These are phyloP conservation scores for Dipodomys stephensi DNA, from an alignment of 2,113 vertebrate species.

Conservation along the genomic window DNA sequence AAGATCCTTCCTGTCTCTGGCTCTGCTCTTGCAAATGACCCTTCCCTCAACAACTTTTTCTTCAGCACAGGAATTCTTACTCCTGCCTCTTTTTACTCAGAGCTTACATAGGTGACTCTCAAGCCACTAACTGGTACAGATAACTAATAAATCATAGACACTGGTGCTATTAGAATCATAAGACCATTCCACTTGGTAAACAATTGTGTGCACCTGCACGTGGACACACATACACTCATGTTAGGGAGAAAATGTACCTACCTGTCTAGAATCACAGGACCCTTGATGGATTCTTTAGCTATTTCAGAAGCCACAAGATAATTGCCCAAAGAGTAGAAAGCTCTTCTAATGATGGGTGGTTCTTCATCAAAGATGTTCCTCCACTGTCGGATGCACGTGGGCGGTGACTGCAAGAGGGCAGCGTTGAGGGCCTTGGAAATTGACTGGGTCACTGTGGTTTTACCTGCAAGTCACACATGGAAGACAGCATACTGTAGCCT, in stretches of 20 bases:
- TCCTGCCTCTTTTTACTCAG: no score
- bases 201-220: accelerated
- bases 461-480: slow-evolving; percentile 87
- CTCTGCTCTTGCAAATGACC: no score
- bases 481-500: not conserved
- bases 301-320: slow-evolving; percentile 94
- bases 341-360: slow-evolving; percentile 91
- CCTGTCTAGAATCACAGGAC: slow-evolving; percentile 96
- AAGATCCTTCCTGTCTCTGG: not conserved
- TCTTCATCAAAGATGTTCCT: slow-evolving; percentile 92
- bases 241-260: slow-evolving; percentile 79
- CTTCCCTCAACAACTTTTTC: not conserved
- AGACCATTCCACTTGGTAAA: not conserved
- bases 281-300: slow-evolving; percentile 82
- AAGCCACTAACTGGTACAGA: not conserved
- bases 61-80: no score
- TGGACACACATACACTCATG: accelerated
- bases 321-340: slow-evolving; percentile 96
- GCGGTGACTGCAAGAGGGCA: slow-evolving; percentile 91
- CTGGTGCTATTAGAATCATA: not conserved
- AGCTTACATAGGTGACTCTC: not conserved
- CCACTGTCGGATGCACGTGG: slow-evolving; percentile 90
- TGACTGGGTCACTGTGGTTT: slow-evolving; percentile 93
- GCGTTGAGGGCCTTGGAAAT: slow-evolving; percentile 89
- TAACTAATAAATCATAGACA: not conserved